These are phyloP conservation scores for Drosophila cognata DNA, from an alignment of 2,888 invertebrate species.

Conservation along the genomic window DNA sequence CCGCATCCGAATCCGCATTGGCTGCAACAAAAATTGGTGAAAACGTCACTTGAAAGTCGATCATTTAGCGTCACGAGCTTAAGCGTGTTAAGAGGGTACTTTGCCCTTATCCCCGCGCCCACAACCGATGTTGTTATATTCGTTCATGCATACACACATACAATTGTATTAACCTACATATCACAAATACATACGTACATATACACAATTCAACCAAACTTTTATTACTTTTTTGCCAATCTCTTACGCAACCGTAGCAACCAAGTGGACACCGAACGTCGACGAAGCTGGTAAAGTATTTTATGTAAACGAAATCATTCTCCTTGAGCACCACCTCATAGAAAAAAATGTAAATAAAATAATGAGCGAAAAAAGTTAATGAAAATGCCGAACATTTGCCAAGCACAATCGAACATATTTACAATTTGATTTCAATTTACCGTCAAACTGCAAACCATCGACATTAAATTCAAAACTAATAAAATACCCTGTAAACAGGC, in stretches of 20 bases:
- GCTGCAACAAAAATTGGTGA: constrained; percentile 38
- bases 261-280: constrained; percentile 59
- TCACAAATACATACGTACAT: constrained; percentile 3
- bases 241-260: constrained; percentile 52
- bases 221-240: constrained; percentile 39
- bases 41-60: constrained; percentile 74
- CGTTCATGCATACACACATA: constrained; percentile 8
- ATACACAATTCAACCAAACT: constrained; percentile 34
- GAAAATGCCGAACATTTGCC: constrained; percentile 31
- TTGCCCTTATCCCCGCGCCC: constrained; percentile 31
- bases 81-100: constrained; percentile 67
- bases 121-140: constrained; percentile 17
- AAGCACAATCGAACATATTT: constrained; percentile 28
- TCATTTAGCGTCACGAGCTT: constrained; percentile 68
- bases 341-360: constrained; percentile 44
- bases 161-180: constrained; percentile 6
- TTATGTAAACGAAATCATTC: constrained; percentile 12
- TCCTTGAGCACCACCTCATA: not conserved
- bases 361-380: constrained; percentile 29
- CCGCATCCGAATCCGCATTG: constrained; percentile 14
- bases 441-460: not conserved
- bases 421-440: constrained; percentile 52
- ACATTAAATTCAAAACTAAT: not conserved
- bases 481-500: not conserved
- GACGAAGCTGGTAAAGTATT: constrained; percentile 66